Base-by-base conservation (phyloP, 1,140 invertebrate genomes). In the Monochamus saltuarius region DNA sequence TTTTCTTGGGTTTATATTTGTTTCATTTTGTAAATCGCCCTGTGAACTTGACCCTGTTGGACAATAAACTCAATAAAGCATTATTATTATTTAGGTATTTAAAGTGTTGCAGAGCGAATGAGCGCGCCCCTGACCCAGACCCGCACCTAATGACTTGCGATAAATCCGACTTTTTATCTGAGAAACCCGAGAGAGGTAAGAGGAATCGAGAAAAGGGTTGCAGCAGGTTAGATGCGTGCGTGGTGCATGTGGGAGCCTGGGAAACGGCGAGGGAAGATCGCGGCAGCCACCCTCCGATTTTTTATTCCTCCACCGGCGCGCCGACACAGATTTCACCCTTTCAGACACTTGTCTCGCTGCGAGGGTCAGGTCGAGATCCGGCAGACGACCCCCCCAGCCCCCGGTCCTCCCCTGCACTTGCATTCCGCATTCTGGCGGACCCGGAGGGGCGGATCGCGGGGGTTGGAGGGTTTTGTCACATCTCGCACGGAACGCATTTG, bases 341-440 rank as follows among this genome's bases (percentile, higher is more conserved):
- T 69, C 59, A 63, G 52, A 50, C 67, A 69, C 67, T 69, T 69
- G 67, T 69, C 67, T 69, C 65, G 65, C 62, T 66, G 67, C 66
- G 64, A 66, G 62, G 64, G 62, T 66, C 67, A 66, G 62, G 61
- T 64, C 56, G 36, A 46, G 49, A 64, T 64, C 61, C 66, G 62
- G 61, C 67, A 69, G 67, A 69, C 67, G 59, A 51, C 47, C 59
- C 59, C 52, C 56, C 40, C 52, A 17, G 10, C 43, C 40, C 35
- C 47, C 36, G 51, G 52, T 54, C 56, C 45, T n/a, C 45, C 46
- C 58, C 55, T 57, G 40, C 49, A 51, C 38, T 50, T 63, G 66
- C 66, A 68, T 68, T 68, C 66, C 66, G 66, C 66, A 65, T 68
- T 68, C 58, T 43, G 17, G 51, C 38, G 8, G 14, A n/a, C 11